phyloP scores from a whole-genome alignment of 2,888 invertebrate species.

The Acronicta leporina region DNA sequence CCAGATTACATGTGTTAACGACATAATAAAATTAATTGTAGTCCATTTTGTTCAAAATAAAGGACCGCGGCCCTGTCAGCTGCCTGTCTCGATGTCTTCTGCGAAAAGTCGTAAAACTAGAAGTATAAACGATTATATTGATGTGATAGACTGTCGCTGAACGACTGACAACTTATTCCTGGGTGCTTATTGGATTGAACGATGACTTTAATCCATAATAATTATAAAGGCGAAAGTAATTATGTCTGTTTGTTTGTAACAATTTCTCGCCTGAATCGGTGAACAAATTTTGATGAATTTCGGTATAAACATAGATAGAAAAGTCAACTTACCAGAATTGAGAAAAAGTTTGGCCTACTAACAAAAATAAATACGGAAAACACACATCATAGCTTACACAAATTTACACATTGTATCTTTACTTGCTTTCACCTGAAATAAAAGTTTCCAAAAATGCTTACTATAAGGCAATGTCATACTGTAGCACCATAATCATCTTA shows the following conservation, averaged over 20 bases:
- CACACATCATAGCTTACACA: background rate
- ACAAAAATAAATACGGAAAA: background rate
- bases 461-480: background rate
- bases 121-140: conserved; percentile 39
- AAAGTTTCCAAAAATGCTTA: background rate
- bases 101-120: conserved; percentile 39
- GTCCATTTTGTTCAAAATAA: conserved; percentile 24
- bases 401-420: background rate
- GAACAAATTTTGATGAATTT: too few relatives aligned
- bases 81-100: conserved; percentile 28
- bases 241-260: too few relatives aligned
- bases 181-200: conserved; percentile 1
- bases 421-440: background rate
- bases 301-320: too few relatives aligned
- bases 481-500: background rate
- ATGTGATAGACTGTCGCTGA: conserved; percentile 18
- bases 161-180: conserved; percentile 30
- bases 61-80: conserved; percentile 28
- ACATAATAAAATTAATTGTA: conserved; percentile 48
- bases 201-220: background rate
- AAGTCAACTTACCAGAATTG: too few relatives aligned
- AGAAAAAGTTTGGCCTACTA: too few relatives aligned
- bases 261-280: too few relatives aligned
- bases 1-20: conserved; percentile 40
- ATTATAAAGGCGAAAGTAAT: too few relatives aligned